phyloP scores from a whole-genome alignment of 2,797 vertebrate species.

The Pipistrellus pygmaeus region DNA sequence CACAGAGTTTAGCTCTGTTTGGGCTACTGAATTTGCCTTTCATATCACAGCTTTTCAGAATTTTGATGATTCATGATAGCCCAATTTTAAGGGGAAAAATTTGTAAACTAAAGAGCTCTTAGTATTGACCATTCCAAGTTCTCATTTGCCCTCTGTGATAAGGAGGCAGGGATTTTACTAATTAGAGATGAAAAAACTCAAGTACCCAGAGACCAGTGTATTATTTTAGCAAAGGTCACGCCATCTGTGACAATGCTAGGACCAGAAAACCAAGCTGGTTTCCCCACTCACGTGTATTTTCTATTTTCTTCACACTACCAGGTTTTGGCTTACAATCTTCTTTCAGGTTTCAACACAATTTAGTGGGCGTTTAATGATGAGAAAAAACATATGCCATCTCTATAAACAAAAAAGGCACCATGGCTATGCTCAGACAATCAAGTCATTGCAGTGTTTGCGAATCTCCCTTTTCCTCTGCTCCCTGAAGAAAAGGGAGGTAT shows the following conservation, averaged over 20 bases:
- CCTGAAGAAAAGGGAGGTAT: constrained; percentile 42
- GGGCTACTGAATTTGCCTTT: neutral
- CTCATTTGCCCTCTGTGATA: neutral
- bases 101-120: neutral
- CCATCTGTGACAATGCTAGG: neutral
- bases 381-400: constrained; percentile 55
- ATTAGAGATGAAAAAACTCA: neutral
- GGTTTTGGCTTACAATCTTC: constrained; percentile 4
- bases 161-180: neutral
- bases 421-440: constrained; percentile 2
- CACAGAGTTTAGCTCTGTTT: neutral
- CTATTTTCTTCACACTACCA: neutral
- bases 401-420: constrained; percentile 45
- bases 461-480: constrained; percentile 46
- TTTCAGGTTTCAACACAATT: constrained; percentile 47
- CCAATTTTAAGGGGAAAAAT: constrained; percentile 26
- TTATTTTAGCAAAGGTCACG: neutral
- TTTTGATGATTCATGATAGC: neutral
- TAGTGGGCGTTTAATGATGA: constrained; percentile 55
- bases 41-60: constrained; percentile 9
- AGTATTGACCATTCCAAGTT: neutral
- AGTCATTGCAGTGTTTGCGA: constrained; percentile 4
- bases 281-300: neutral
- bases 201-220: neutral
- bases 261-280: neutral